Evolutionary conservation across 1,140 invertebrate species (phyloP).

Genomic region (Solenopsis fugax): DNA sequence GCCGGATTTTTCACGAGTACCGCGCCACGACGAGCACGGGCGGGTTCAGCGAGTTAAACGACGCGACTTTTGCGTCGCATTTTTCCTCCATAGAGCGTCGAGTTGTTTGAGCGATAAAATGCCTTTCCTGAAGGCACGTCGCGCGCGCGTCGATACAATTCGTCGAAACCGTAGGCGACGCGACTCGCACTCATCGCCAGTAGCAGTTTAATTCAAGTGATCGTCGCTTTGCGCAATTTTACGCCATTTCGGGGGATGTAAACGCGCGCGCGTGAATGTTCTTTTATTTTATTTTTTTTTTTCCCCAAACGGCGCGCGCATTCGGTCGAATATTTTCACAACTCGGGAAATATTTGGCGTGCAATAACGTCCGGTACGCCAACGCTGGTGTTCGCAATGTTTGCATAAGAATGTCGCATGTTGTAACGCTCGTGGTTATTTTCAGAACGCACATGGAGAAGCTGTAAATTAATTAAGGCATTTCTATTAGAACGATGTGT

Average conservation of each 20-base stretch:
- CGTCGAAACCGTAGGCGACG: conserved; percentile 41
- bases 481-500: conserved; percentile 38
- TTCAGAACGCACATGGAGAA: conserved; percentile 19
- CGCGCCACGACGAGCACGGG: neutral
- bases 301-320: conserved; percentile 29
- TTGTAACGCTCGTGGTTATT: conserved; percentile 54
- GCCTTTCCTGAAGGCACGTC: conserved; percentile 55
- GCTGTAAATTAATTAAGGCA: conserved; percentile 61
- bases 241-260: conserved; percentile 45
- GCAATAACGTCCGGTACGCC: conserved; percentile 50
- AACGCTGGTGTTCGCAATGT: conserved; percentile 37
- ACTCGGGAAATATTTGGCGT: conserved; percentile 61
- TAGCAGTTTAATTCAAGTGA: conserved; percentile 51
- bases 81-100: conserved; percentile 15
- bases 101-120: conserved; percentile 52
- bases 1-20: conserved; percentile 31
- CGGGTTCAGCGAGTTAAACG: conserved; percentile 14
- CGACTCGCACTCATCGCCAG: conserved; percentile 44
- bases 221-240: conserved; percentile 59
- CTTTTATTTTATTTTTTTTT: conserved; percentile 53
- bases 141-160: conserved; percentile 54
- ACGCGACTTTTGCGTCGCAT: conserved; percentile 21
- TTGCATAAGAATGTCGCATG: conserved; percentile 60
- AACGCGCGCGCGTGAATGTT: conserved; percentile 44
- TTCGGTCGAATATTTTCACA: conserved; percentile 63